Evolutionary conservation across 2,888 invertebrate genomes (phyloP).

Genomic region (Ophion ellenae): DNA sequence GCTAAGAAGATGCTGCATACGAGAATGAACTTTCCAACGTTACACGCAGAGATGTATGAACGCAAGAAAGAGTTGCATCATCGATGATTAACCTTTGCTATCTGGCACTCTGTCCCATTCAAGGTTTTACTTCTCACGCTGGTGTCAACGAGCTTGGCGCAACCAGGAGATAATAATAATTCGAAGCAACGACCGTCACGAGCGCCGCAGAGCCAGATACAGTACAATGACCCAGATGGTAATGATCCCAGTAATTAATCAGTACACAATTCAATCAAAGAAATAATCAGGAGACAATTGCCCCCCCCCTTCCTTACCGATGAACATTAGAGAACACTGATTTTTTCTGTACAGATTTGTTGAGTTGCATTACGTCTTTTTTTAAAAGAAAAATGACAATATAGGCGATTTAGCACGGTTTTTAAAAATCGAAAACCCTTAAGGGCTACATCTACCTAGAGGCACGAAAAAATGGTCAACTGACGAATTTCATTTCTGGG

Average conservation of each 20-base stretch:
- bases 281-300: neutral
- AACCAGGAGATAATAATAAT: conserved; percentile 67
- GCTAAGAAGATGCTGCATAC: conserved; percentile 33
- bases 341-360: too few relatives aligned
- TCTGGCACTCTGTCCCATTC: conserved; percentile 66
- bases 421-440: too few relatives aligned
- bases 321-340: too few relatives aligned
- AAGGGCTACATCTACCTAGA: too few relatives aligned
- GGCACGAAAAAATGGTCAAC: too few relatives aligned
- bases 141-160: conserved; percentile 69
- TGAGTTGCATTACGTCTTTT: too few relatives aligned
- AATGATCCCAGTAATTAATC: conserved; percentile 57
- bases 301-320: too few relatives aligned
- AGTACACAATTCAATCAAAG: neutral
- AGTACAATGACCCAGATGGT: conserved; percentile 78
- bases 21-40: too few relatives aligned
- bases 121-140: conserved; percentile 75
- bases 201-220: conserved; percentile 75
- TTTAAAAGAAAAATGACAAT: too few relatives aligned
- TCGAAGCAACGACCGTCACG: conserved; percentile 69
- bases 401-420: too few relatives aligned
- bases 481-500: too few relatives aligned
- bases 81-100: conserved; percentile 63
- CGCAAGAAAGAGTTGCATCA: conserved; percentile 52
- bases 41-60: too few relatives aligned